These are phyloP conservation scores for Lutjanus erythropterus DNA, from an alignment of 2,113 vertebrate species.

Conservation along the genomic window DNA sequence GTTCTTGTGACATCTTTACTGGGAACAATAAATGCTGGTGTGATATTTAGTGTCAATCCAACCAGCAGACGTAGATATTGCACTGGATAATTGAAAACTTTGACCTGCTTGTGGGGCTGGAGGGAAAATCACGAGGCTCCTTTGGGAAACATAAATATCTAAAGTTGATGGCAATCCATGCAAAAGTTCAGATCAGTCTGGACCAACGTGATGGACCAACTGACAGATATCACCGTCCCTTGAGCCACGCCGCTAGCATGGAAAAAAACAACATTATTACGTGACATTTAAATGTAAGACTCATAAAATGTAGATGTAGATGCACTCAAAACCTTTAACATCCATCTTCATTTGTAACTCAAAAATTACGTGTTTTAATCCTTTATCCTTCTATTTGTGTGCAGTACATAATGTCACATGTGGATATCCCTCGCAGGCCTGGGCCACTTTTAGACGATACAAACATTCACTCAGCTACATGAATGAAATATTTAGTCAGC, in stretches of 20 bases:
- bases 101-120: too few relatives aligned
- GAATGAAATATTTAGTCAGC: constrained; percentile 85
- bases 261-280: neutral
- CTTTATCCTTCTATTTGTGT: neutral
- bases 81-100: neutral
- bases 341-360: neutral
- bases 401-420: constrained; percentile 20
- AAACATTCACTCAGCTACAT: constrained; percentile 76
- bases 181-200: neutral
- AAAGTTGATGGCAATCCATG: neutral
- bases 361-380: constrained; percentile 9
- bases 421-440: constrained; percentile 41
- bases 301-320: neutral
- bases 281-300: neutral
- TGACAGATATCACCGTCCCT: neutral
- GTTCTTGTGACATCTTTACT: too few relatives aligned
- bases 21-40: neutral
- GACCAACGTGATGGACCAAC: neutral
- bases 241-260: neutral
- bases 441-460: constrained; percentile 56
- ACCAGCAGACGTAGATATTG: too few relatives aligned
- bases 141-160: neutral
- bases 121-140: neutral
- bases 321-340: neutral
- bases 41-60: neutral